phyloP scores from a whole-genome alignment of 2,113 vertebrate genomes.

The Myotis yumanensis region DNA sequence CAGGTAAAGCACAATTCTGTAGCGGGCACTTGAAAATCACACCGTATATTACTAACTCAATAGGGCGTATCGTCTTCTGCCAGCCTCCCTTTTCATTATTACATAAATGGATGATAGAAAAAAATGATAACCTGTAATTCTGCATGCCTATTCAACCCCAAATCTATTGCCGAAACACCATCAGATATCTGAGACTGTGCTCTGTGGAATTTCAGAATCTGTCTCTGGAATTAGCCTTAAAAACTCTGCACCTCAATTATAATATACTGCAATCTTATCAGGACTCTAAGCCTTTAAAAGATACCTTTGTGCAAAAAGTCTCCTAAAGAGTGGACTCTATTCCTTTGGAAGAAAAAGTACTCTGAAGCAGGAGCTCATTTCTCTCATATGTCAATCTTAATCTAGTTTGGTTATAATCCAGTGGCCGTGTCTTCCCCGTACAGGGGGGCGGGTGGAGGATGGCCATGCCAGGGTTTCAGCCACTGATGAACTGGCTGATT shows the following conservation, averaged over 20 bases:
- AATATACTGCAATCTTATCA: neutral
- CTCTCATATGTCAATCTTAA: neutral
- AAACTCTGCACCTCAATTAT: slow-evolving; percentile 50
- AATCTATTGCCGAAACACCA: slow-evolving; percentile 59
- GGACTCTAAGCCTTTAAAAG: slow-evolving; percentile 31
- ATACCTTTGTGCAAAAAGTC: neutral
- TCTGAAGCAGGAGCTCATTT: neutral
- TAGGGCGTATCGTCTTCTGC: slow-evolving; percentile 45
- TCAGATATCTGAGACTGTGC: slow-evolving; percentile 44
- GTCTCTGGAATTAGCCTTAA: slow-evolving; percentile 24
- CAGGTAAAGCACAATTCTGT: slow-evolving; percentile 54
- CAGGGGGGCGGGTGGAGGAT: neutral
- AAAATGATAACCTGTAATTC: slow-evolving; percentile 64
- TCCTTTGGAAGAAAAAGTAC: slow-evolving; percentile 16
- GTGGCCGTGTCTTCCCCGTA: neutral
- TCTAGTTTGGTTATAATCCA: neutral
- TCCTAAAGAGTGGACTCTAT: neutral
- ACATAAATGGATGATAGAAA: slow-evolving; percentile 33
- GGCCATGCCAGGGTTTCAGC: neutral
- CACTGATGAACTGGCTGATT: neutral
- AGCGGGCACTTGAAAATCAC: slow-evolving; percentile 70
- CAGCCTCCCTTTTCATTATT: slow-evolving; percentile 61
- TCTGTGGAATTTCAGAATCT: slow-evolving; percentile 42
- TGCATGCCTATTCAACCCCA: neutral
- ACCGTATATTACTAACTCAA: slow-evolving; percentile 57